phyloP scores from a whole-genome alignment of 2,113 vertebrate genomes.

The Aphyosemion australe region DNA sequence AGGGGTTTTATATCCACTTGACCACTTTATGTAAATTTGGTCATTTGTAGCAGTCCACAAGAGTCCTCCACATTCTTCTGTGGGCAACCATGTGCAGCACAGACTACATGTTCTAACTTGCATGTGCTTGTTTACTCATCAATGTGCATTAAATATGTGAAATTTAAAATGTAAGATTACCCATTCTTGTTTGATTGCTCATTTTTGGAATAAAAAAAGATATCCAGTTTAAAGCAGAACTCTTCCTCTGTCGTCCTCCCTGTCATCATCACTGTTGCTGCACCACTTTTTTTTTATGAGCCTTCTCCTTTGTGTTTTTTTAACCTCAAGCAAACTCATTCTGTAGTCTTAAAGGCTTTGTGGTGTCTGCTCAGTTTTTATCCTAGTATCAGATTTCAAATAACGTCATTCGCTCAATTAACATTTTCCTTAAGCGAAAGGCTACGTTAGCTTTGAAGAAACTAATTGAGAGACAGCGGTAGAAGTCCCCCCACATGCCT shows the following conservation, averaged over 20 bases:
- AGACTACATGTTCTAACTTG: no score
- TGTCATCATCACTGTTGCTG: slow-evolving; percentile 34
- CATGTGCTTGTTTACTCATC: no score
- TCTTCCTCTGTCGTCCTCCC: slow-evolving; percentile 47
- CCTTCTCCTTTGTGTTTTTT: slow-evolving; percentile 8
- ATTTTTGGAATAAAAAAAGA: no score
- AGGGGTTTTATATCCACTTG: neutral
- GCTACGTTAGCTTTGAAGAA: slow-evolving; percentile 7
- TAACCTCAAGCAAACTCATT: slow-evolving; percentile 35
- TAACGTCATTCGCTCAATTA: neutral
- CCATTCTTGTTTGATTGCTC: no score
- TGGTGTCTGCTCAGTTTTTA: slow-evolving; percentile 19
- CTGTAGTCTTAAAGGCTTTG: slow-evolving; percentile 15
- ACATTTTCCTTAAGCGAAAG: slow-evolving; percentile 3
- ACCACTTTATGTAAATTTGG: neutral
- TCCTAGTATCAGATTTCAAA: neutral
- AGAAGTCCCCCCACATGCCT: slow-evolving; percentile 5
- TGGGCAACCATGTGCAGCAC: no score
- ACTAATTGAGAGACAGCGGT: slow-evolving; percentile 1
- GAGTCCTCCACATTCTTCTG: no score
- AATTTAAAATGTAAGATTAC: no score
- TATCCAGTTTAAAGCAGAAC: slow-evolving; percentile 11
- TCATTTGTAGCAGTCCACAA: neutral
- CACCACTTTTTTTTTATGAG: slow-evolving; percentile 66
- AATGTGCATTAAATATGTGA: no score